phyloP scores from a whole-genome alignment of 1,140 invertebrate genomes.

The Lanistes nyassanus region DNA sequence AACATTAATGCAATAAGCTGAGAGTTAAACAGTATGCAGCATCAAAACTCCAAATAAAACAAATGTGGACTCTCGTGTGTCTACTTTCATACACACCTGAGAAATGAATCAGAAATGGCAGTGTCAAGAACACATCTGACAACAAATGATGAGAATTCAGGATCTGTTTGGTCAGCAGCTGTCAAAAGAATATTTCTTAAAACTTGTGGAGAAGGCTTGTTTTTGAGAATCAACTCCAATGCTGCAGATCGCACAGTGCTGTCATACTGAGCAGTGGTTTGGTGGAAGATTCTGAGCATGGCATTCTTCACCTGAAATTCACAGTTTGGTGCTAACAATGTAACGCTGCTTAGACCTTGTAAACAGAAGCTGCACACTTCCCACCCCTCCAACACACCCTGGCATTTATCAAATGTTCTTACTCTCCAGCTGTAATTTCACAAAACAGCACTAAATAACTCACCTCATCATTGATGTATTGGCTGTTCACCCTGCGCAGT shows the following conservation, averaged over 20 bases:
- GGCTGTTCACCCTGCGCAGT: constrained; percentile 47
- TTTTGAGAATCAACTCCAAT: constrained; percentile 48
- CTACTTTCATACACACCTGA: constrained; percentile 44
- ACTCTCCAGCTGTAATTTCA: neutral
- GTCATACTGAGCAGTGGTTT: constrained; percentile 57
- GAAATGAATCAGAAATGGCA: constrained; percentile 35
- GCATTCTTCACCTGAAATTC: constrained; percentile 47
- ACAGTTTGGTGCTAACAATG: neutral
- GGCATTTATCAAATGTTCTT: neutral
- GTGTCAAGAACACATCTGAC: constrained; percentile 50
- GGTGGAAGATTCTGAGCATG: constrained; percentile 57
- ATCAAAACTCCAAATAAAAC: too few relatives aligned
- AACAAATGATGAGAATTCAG: constrained; percentile 58
- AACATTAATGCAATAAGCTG: too few relatives aligned
- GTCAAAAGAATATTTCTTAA: constrained; percentile 51
- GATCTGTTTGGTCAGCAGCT: constrained; percentile 43
- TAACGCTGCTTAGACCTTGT: neutral
- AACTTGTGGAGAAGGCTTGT: constrained; percentile 36
- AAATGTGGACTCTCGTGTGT: neutral
- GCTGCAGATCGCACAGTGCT: constrained; percentile 56
- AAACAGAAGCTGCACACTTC: constrained; percentile 8
- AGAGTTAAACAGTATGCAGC: too few relatives aligned
- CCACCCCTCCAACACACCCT: neutral
- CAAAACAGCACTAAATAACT: constrained; percentile 3
- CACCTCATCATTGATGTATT: constrained; percentile 38